Conservation (phyloP, 1,140 invertebrate species). For the Metaphire vulgaris region DNA sequence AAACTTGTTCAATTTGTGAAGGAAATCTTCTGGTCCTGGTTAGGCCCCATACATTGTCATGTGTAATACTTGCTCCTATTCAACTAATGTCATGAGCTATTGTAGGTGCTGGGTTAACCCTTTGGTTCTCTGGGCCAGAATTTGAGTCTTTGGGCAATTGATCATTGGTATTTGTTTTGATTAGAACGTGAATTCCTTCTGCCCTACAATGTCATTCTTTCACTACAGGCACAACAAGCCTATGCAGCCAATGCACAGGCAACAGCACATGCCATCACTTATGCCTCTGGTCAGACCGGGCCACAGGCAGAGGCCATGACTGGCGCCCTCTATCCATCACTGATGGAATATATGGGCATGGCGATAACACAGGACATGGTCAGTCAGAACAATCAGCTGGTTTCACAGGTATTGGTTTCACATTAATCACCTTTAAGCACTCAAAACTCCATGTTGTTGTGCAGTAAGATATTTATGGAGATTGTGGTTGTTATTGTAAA, state of each 20-base stretch:
- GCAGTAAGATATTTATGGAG: too few relatives aligned
- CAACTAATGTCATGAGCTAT: too few relatives aligned
- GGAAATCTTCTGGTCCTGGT: too few relatives aligned
- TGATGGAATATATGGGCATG: constrained; percentile 24
- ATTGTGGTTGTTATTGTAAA: too few relatives aligned
- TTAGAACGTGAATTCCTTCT: not conserved
- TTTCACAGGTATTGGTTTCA: too few relatives aligned
- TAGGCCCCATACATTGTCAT: too few relatives aligned
- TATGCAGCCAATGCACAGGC: not conserved
- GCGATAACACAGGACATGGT: not conserved
- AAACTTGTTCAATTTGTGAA: too few relatives aligned
- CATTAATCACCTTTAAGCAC: too few relatives aligned
- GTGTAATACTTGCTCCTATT: too few relatives aligned
- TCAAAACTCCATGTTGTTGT: too few relatives aligned
- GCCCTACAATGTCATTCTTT: not conserved
- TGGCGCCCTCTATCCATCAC: constrained; percentile 19
- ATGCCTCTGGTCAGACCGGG: not conserved
- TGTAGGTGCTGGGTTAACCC: not conserved
- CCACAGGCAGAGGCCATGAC: not conserved
- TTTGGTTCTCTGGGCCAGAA: not conserved
- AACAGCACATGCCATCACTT: constrained; percentile 6
- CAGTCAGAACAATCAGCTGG: not conserved
- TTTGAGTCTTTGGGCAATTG: not conserved
- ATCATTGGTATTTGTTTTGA: not conserved
- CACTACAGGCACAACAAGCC: not conserved